Percentiles rank a stretch among this genome's conserved stretches.
phyloP scores from a whole-genome alignment of 1,140 invertebrate species.

The Armadillidium nasatum region DNA sequence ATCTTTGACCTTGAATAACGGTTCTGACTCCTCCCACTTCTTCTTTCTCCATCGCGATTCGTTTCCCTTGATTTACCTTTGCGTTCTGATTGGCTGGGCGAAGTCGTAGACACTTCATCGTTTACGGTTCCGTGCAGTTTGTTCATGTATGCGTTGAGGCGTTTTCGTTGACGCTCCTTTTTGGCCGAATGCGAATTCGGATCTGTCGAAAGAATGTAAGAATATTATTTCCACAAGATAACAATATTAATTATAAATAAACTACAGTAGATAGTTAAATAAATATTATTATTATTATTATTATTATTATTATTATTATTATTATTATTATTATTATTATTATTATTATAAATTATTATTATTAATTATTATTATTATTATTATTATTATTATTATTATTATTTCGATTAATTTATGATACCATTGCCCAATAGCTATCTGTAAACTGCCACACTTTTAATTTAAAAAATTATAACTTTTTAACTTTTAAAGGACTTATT shows the following conservation, averaged over 20 bases:
- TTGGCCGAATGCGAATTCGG: constrained; percentile 35
- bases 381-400: too few relatives aligned
- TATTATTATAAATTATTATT: too few relatives aligned
- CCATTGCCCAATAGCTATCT: too few relatives aligned
- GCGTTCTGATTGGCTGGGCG: not conserved
- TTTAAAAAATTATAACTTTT: too few relatives aligned
- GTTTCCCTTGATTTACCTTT: not conserved
- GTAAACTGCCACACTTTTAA: too few relatives aligned
- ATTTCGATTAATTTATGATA: too few relatives aligned
- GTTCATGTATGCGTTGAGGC: constrained; percentile 59
- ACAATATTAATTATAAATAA: too few relatives aligned
- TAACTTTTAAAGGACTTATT: too few relatives aligned
- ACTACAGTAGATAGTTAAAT: not conserved
- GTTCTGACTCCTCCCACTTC: not conserved
- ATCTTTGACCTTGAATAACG: not conserved
- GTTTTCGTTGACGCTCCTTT: constrained; percentile 50
- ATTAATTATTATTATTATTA: too few relatives aligned
- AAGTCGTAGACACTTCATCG: not conserved
- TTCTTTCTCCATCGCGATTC: not conserved
- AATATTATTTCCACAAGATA: not conserved
- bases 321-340: constrained; percentile 13
- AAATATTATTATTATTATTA: not conserved
- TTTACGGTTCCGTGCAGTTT: constrained; percentile 61
- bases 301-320: not conserved
- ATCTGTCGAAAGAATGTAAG: constrained; percentile 25